phyloP scores from a whole-genome alignment of 2,113 vertebrate genomes.

The Gambusia affinis region DNA sequence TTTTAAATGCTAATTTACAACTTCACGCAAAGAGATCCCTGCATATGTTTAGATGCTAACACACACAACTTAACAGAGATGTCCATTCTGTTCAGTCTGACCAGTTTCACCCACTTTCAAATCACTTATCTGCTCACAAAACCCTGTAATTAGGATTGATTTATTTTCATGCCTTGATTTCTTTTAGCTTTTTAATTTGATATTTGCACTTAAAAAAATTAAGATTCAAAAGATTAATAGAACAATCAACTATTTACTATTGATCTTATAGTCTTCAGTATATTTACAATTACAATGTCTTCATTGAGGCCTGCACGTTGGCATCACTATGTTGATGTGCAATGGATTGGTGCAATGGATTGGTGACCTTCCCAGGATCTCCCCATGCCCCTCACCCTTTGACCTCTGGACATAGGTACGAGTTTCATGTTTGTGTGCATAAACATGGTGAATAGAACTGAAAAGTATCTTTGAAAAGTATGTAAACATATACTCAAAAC shows the following conservation, averaged over 20 bases:
- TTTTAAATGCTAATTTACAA: no score
- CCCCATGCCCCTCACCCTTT: no score
- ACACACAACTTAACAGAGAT: not conserved
- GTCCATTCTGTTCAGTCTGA: not conserved
- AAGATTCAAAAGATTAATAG: not conserved
- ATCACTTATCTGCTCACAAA: not conserved
- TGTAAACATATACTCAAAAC: not conserved
- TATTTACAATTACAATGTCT: not conserved
- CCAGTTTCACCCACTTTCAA: not conserved
- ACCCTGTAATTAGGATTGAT: not conserved
- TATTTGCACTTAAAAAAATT: not conserved
- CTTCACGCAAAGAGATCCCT: no score
- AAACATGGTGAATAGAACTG: no score
- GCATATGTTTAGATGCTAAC: no score
- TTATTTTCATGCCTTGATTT: not conserved
- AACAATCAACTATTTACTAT: not conserved
- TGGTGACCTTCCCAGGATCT: no score
- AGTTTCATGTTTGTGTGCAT: no score
- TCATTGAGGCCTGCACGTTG: not conserved
- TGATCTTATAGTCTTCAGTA: not conserved
- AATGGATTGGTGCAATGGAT: not conserved
- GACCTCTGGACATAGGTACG: no score
- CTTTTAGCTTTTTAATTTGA: not conserved
- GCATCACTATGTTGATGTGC: not conserved
- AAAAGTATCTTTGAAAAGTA: not conserved